Evolutionary conservation across 2,888 invertebrate species (phyloP).

Genomic region (Polydrusus pterygomalis): DNA sequence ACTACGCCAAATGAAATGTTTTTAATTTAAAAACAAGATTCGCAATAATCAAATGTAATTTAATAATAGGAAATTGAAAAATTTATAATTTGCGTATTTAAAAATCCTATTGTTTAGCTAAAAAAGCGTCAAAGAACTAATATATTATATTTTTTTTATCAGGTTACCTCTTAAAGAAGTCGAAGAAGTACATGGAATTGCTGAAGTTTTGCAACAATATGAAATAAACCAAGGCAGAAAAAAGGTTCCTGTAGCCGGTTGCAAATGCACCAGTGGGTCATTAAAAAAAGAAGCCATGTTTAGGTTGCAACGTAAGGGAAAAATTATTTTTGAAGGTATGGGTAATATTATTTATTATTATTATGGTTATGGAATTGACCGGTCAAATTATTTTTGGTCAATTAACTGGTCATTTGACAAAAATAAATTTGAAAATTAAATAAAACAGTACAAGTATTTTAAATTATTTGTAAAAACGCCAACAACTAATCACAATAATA

Average conservation of each 20-base stretch:
- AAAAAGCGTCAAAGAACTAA: neutral
- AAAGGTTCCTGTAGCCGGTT: constrained; percentile 91
- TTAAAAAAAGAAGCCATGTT: constrained; percentile 81
- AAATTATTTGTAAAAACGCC: no score
- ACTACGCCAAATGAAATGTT: no score
- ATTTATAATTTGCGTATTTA: neutral
- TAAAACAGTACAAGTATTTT: no score
- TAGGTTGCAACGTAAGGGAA: constrained; percentile 79
- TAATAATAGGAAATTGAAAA: no score
- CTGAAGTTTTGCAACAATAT: constrained; percentile 89
- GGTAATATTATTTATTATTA: constrained; percentile 12
- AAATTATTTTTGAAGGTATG: constrained; percentile 82
- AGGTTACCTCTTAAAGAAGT: constrained; percentile 81
- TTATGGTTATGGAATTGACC: no score
- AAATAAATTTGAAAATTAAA: no score
- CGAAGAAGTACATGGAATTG: constrained; percentile 88
- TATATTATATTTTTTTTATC: neutral
- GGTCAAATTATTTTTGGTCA: no score
- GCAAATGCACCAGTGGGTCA: constrained; percentile 86
- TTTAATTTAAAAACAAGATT: no score
- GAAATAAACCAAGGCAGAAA: constrained; percentile 85
- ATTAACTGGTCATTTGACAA: no score
- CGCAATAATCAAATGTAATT: no score
- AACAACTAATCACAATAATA: no score
- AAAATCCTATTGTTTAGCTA: neutral